Percentiles rank a stretch among this genome's conserved stretches.
Conservation (phyloP, 2,888 invertebrate species). For the Pseudococcus longispinus region DNA sequence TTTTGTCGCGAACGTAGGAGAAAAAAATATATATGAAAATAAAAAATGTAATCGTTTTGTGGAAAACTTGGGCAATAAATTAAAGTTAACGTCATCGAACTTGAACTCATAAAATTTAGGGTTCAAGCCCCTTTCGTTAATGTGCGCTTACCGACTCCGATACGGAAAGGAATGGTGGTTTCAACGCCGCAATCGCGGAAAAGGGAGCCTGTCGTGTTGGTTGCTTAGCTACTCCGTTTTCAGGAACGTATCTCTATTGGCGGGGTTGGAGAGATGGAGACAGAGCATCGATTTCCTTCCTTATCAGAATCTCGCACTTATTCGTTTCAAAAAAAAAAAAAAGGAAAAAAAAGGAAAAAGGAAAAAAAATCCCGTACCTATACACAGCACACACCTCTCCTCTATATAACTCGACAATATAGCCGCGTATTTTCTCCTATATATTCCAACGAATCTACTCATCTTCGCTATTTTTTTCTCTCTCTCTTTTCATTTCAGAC, state of each 20-base stretch:
- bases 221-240: slow-evolving; percentile 56
- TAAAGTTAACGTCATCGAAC: slow-evolving; percentile 54
- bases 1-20: background rate
- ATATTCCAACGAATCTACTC: slow-evolving; percentile 24
- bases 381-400: background rate
- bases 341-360: too few relatives aligned
- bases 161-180: slow-evolving; percentile 48
- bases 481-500: background rate
- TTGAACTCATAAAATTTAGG: slow-evolving; percentile 56
- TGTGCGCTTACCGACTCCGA: slow-evolving; percentile 22
- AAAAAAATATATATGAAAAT: background rate
- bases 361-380: background rate
- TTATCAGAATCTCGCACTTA: slow-evolving; percentile 53
- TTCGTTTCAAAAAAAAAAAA: slow-evolving; percentile 45
- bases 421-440: slow-evolving; percentile 16
- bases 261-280: slow-evolving; percentile 54
- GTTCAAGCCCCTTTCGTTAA: slow-evolving; percentile 53
- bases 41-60: slow-evolving; percentile 46
- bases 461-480: slow-evolving; percentile 19
- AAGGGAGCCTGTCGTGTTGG: slow-evolving; percentile 54
- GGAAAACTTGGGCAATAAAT: slow-evolving; percentile 49
- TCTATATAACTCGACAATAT: slow-evolving; percentile 14
- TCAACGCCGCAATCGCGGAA: slow-evolving; percentile 45
- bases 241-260: slow-evolving; percentile 56
- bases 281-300: slow-evolving; percentile 56